Evolutionary conservation across 2,113 vertebrate genomes (phyloP).

Genomic region (Passer montanus): DNA sequence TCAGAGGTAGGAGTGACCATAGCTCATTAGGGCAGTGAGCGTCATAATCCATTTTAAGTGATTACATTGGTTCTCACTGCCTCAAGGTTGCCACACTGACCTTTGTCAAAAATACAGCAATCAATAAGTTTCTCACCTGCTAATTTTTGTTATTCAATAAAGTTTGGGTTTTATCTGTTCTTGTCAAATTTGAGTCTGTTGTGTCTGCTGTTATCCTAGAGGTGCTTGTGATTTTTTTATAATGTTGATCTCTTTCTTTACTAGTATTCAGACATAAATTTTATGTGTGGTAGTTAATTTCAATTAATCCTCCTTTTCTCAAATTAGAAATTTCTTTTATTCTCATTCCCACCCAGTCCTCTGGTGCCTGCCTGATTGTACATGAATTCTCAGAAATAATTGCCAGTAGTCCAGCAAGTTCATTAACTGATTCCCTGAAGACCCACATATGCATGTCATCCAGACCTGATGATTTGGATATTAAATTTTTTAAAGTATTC

Average conservation of each 20-base stretch:
- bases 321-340: slow-evolving; percentile 15
- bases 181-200: neutral
- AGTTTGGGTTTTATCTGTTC: neutral
- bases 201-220: neutral
- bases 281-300: neutral
- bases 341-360: neutral
- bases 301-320: slow-evolving; percentile 42
- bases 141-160: neutral
- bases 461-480: slow-evolving; percentile 64
- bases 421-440: slow-evolving; percentile 68
- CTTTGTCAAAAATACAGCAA: neutral
- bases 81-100: fast-evolving
- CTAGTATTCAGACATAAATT: slow-evolving; percentile 9
- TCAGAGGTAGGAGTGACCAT: neutral
- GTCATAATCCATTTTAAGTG: neutral
- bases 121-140: neutral
- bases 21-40: neutral
- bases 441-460: slow-evolving; percentile 55
- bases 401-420: slow-evolving; percentile 66
- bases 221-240: neutral
- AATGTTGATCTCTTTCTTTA: neutral
- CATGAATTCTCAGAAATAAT: slow-evolving; percentile 74
- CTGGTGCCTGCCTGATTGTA: slow-evolving; percentile 57
- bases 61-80: neutral
- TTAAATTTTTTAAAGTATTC: slow-evolving; percentile 69